A percentile compares a stretch with the other conserved stretches of the same genome.
phyloP scores from a whole-genome alignment of 2,113 vertebrate genomes.

The Dasypus novemcinctus region DNA sequence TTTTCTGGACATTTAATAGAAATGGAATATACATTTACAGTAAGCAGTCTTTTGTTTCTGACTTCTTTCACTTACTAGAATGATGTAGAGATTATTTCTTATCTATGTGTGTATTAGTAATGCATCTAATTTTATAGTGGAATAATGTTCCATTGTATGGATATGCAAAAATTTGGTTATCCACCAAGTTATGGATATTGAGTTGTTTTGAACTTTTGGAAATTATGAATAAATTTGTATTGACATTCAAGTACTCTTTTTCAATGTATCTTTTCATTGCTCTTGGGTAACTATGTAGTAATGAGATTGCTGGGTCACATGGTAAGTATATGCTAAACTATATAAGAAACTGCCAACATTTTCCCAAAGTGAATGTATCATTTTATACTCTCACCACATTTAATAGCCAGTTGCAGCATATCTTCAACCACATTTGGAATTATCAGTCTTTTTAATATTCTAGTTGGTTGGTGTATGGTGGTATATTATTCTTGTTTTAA shows the following conservation, averaged over 20 bases:
- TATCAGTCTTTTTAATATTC: background rate
- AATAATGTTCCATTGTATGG: background rate
- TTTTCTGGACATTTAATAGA: background rate
- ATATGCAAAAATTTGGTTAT: background rate
- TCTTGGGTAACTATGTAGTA: background rate
- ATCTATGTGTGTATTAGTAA: background rate
- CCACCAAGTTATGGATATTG: background rate
- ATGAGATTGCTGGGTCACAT: background rate
- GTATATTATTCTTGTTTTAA: background rate
- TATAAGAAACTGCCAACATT: background rate
- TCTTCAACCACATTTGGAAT: background rate
- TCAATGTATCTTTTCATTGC: background rate
- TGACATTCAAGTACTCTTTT: background rate
- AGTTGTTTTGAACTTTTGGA: background rate
- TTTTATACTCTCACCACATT: background rate
- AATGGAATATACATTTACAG: background rate
- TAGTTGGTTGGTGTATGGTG: background rate
- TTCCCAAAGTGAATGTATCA: background rate
- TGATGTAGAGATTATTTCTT: background rate
- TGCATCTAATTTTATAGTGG: background rate
- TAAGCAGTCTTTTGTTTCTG: background rate
- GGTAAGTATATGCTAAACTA: background rate
- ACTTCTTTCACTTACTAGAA: background rate
- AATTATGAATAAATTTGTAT: background rate
- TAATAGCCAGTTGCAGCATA: background rate